phyloP scores from a whole-genome alignment of 2,888 invertebrate species.

The Cybosia mesomella region DNA sequence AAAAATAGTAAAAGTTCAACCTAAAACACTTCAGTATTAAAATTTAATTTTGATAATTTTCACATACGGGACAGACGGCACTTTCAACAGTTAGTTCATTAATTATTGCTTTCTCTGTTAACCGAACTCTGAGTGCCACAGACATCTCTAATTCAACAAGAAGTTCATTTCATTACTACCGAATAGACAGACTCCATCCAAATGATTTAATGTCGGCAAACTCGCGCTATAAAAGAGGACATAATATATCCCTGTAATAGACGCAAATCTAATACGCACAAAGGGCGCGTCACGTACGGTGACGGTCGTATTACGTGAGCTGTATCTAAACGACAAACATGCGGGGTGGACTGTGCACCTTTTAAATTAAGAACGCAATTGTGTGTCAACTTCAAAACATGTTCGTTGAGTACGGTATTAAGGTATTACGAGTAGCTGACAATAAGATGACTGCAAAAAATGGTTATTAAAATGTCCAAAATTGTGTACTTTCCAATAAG shows the following conservation, averaged over 20 bases:
- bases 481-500: too few relatives aligned
- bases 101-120: background rate
- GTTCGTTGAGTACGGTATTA: background rate
- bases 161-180: slow-evolving; percentile 8
- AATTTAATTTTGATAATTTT: too few relatives aligned
- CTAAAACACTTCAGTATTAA: too few relatives aligned
- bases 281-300: slow-evolving; percentile 47
- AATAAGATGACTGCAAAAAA: background rate
- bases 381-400: slow-evolving; percentile 4
- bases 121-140: background rate
- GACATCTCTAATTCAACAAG: slow-evolving; percentile 1
- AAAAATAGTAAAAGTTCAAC: too few relatives aligned
- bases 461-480: too few relatives aligned
- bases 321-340: slow-evolving; percentile 33
- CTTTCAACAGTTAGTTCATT: background rate
- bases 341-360: slow-evolving; percentile 21
- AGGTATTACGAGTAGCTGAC: slow-evolving; percentile 3
- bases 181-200: slow-evolving; percentile 17
- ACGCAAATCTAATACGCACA: slow-evolving; percentile 51
- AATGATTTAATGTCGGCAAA: slow-evolving; percentile 43
- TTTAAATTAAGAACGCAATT: slow-evolving; percentile 22
- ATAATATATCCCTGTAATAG: slow-evolving; percentile 42
- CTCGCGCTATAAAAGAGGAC: slow-evolving; percentile 28
- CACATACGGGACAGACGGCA: background rate
- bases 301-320: slow-evolving; percentile 45